Base-by-base conservation (phyloP, 2,888 invertebrate genomes). In the Lithophane socia region DNA sequence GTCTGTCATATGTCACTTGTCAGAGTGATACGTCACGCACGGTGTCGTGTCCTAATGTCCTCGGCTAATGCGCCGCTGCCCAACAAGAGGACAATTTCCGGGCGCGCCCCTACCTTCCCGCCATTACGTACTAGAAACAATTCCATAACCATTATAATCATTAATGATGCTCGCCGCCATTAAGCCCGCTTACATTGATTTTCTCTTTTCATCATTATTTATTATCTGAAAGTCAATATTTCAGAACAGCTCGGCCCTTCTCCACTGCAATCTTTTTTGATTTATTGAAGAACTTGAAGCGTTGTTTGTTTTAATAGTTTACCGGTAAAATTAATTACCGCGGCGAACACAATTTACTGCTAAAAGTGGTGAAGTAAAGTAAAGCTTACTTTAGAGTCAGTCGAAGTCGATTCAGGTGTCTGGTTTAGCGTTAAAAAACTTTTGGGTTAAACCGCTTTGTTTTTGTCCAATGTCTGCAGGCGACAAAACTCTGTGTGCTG, bases 71-170 rank as follows among this genome's bases (percentile, higher is more conserved):
- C 92, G 92, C 88, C 93, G 92, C 91, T 92, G 92, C 92, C 90
- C 94, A 94, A 94, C 94, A 95, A 95, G 94, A 95, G 94, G 94
- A 95, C 95, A 95, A 96, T 96, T 96, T 96, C 96, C 96, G 95
- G 95, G 87, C 92, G 91, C 92, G 92, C 93, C 95, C 95, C 94
- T 92, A 93, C 94, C 94, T 94, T 93, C 91, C 94, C 92, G 91
- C 92, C 92, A 94, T 95, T 94, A 94, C 92, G 92, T 92, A 92
- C 92, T 94, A 94, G 92, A 95, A 95, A 96, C 95, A 95, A 95
- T 95, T 94, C 93, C 91, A 92, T 89, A 91, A 91, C 93, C 94
- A 94, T 95, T 94, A 94, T 92, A 94, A 94, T 94, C 95, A 94
- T 95, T 94, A 95, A 93, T 94, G 93, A 92, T 92, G 88, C 90